Base-by-base conservation (phyloP, 2,797 vertebrate species). In the Aeoliscus strigatus region DNA sequence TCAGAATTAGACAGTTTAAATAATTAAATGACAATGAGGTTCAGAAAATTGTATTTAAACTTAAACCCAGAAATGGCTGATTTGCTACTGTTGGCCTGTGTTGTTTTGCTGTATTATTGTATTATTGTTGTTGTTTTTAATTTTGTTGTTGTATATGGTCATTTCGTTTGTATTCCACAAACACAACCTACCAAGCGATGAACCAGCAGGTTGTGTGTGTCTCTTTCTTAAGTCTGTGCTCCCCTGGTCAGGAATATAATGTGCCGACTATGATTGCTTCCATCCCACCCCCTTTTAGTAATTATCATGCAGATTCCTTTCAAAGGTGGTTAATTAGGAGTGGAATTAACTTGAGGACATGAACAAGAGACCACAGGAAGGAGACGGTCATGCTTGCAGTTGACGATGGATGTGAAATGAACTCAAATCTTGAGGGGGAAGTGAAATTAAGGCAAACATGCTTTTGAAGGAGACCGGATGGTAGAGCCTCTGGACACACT, bases 281-380 rank as follows among this genome's bases (percentile, higher is more conserved):
- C 59, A 64, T 80, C 74, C 66, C 72, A 83, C 66, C 77, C 75
- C 70, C 75, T 80, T 76, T 80, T 75, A 74, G 66, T 85, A 86
- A 85, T 85, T 84, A 83, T 81, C 52, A 9, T 67, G 70, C 66
- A 68, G 76, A 77, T 81, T 80, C 52, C 60, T 82, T 84, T 84
- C 84, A 80, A 81, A 81, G 73, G 74, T 81, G 69, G 75, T 80
- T 85, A 86, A 86, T 86, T 85, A 81, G 75, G 65, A 66, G 48
- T 74, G 64, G 58, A 77, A 79, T 84, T 81, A 86, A 83, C 75
- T 83, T 65, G 79, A 82, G 80, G 80, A 83, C 79, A 82, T 73
- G 74, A 82, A 75, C 64, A 80, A 66, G 70, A 69, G 75, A 80
- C 79, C 68, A 75, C 62, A 63, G 59, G 66, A 76, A 70, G 66